Base-by-base conservation (phyloP, 1,140 invertebrate genomes). In the Sycophila sp. region DNA sequence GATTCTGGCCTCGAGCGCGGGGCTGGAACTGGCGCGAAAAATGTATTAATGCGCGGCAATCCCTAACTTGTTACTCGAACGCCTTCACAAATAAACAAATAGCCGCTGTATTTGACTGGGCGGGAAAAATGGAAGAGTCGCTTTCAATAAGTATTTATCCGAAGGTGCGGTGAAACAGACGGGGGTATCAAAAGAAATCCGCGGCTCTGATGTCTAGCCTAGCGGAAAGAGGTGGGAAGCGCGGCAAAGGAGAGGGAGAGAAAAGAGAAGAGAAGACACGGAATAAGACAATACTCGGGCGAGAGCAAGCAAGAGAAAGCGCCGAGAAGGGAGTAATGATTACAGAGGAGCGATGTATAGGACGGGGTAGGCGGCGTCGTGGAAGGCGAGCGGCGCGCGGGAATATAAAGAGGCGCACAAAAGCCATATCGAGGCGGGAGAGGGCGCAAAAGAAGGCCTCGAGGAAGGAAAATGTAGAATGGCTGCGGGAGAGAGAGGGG, bases 401-500 rank as follows among this genome's bases (percentile, higher is more conserved):
- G 71, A 45, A 69, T 73, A 45, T 11, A n/a, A 47, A 13, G 15
- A 40, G 56, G 45, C 24, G 36, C 28, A 59, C n/a, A 40, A 71
- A 51, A 59, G n/a, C n/a, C n/a, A n/a, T n/a, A n/a, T n/a, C n/a
- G n/a, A n/a, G n/a, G n/a, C n/a, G 19, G 51, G 55, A 34, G 15
- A 28, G 51, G 32, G n/a, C n/a, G 56, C 40, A 40, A 32, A 67
- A 72, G 63, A 63, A 68, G 17, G 53, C 42, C 13, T 24, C 34
- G 55, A 26, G 36, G 30, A n/a, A 56, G 36, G 55, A 69, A 42
- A 45, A 64, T 11, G 22, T 45, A 69, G 28, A 34, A 45, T 28
- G 13, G 24, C 40, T 45, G 53, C 40, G 55, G 62, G 59, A 60
- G 40, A 13, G 19, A 36, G 47, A 11, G 73, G 75, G 79, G 76